phyloP scores from a whole-genome alignment of 2,888 invertebrate species.

The Xestoiulus laeticollis region DNA sequence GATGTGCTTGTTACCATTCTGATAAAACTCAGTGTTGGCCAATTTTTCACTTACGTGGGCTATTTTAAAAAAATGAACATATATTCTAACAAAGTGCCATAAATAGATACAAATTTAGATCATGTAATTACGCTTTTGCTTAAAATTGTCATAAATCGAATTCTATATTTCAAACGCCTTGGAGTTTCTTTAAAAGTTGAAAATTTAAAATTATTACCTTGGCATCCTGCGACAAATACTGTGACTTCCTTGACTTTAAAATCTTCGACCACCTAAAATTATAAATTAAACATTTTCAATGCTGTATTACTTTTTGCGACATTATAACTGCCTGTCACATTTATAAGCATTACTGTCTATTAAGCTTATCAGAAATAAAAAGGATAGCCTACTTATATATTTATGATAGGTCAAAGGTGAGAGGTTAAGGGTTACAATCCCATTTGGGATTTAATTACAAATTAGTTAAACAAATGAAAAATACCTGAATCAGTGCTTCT shows the following conservation, averaged over 20 bases:
- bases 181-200: too few species aligned
- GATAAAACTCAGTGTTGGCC: constrained; percentile 2
- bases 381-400: not conserved
- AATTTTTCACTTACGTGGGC: constrained; percentile 40
- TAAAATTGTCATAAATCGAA: too few species aligned
- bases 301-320: too few species aligned
- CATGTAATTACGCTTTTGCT: too few species aligned
- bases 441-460: not conserved
- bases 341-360: too few species aligned
- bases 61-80: too few species aligned
- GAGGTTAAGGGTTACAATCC: too few species aligned
- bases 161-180: too few species aligned
- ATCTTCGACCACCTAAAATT: constrained; percentile 47
- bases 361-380: too few species aligned
- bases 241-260: constrained; percentile 44
- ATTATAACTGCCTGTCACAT: not conserved
- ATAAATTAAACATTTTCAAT: not conserved
- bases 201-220: constrained; percentile 43
- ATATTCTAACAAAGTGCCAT: too few species aligned
- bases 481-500: constrained; percentile 48
- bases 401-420: not conserved
- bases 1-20: constrained; percentile 25
- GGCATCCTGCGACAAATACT: constrained; percentile 52
- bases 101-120: too few species aligned
- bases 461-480: not conserved